These are phyloP conservation scores for Linnaemya vulpina DNA, from an alignment of 2,888 invertebrate species.

Conservation along the genomic window DNA sequence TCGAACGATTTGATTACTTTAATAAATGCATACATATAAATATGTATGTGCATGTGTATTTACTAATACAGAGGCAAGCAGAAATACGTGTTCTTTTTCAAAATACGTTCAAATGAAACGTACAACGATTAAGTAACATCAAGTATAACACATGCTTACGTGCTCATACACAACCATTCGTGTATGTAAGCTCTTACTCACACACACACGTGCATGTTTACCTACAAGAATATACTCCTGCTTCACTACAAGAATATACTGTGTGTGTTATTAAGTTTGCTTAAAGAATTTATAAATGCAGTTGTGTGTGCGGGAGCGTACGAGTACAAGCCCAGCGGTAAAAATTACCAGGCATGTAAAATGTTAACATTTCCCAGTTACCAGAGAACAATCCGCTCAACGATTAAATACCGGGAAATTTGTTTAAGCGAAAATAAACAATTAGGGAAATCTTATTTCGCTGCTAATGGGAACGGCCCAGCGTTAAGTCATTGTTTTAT, in stretches of 20 bases:
- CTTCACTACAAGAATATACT: too few species aligned
- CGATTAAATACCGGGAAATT: neutral
- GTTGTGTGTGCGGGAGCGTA: neutral
- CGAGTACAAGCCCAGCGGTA: too few species aligned
- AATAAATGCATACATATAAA: too few species aligned
- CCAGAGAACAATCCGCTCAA: neutral
- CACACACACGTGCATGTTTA: neutral
- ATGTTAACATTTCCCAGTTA: neutral
- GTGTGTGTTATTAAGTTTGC: neutral
- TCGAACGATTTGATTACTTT: too few species aligned
- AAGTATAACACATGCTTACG: neutral
- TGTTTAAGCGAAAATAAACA: too few species aligned
- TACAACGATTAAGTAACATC: neutral
- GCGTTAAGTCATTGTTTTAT: too few species aligned
- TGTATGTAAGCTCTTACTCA: neutral
- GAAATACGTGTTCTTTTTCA: neutral
- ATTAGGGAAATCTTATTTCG: too few species aligned
- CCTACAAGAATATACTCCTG: neutral
- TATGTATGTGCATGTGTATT: neutral
- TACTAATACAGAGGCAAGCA: neutral
- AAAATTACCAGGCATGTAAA: too few species aligned
- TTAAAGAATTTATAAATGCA: conserved; percentile 14
- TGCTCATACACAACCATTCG: neutral
- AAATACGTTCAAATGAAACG: neutral
- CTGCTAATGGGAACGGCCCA: too few species aligned